Evolutionary conservation across 2,888 invertebrate genomes (phyloP).

Genomic region (Philopedon plagiatum): DNA sequence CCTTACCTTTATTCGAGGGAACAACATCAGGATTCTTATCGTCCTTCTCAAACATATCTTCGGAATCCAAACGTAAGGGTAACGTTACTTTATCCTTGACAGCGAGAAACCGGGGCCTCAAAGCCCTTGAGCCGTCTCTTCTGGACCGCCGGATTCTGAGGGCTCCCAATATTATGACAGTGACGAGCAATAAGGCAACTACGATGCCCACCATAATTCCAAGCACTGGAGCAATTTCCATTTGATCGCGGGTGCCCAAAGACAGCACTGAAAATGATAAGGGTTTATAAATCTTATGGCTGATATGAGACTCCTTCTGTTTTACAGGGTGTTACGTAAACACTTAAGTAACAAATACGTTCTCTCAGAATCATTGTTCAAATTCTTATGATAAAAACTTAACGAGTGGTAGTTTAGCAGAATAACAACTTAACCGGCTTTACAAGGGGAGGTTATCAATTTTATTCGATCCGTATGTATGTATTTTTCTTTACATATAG

Average conservation of each 20-base stretch:
- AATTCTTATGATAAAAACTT: no score
- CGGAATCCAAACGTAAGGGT: constrained; percentile 75
- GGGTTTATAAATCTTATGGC: constrained; percentile 8
- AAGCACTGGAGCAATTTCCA: constrained; percentile 73
- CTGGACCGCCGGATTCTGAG: constrained; percentile 74
- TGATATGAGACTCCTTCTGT: no score
- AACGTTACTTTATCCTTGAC: constrained; percentile 79
- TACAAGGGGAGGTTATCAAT: no score
- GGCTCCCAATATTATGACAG: constrained; percentile 75
- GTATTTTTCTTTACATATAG: no score
- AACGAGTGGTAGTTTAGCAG: no score
- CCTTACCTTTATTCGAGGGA: constrained; percentile 87
- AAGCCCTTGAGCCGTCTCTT: constrained; percentile 70
- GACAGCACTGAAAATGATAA: constrained; percentile 62
- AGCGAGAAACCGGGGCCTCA: constrained; percentile 75
- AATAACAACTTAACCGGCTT: no score
- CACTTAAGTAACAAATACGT: no score
- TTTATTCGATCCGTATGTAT: no score
- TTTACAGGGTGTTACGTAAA: no score
- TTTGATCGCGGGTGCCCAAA: constrained; percentile 70
- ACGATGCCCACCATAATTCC: constrained; percentile 80
- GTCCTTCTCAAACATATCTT: constrained; percentile 83
- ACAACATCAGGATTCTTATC: constrained; percentile 93
- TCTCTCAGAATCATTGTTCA: no score
- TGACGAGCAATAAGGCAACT: constrained; percentile 78